These are phyloP conservation scores for Corythaixoides concolor DNA, from an alignment of 2,113 vertebrate species.

Conservation along the genomic window DNA sequence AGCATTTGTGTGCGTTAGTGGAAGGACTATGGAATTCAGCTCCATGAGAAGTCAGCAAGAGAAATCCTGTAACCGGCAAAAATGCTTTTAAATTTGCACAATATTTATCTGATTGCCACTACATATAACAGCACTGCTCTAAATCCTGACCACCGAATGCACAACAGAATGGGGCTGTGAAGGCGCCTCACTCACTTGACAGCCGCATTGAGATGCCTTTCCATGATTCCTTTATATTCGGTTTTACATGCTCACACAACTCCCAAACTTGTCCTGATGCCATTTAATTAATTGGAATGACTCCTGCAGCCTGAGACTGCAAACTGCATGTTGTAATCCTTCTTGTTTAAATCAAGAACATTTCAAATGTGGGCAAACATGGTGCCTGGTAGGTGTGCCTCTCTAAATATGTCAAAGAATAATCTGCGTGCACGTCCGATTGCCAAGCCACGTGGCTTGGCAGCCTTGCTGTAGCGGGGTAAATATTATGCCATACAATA, in stretches of 20 bases:
- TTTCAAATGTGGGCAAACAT: constrained; percentile 8
- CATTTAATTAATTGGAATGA: neutral
- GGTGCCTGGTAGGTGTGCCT: constrained; percentile 25
- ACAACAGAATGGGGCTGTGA: neutral
- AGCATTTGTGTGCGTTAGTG: neutral
- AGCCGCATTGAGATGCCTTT: neutral
- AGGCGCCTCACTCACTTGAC: neutral
- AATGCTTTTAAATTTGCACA: neutral
- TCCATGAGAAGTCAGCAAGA: neutral
- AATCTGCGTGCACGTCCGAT: fast-evolving
- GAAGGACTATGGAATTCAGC: neutral
- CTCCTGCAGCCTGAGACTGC: neutral
- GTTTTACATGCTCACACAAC: neutral
- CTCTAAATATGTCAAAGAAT: neutral
- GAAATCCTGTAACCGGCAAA: neutral
- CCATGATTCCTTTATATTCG: neutral
- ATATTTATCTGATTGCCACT: neutral
- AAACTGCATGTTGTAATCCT: neutral
- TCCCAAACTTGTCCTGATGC: neutral
- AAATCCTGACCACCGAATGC: neutral
- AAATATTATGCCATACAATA: neutral
- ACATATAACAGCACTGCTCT: neutral
- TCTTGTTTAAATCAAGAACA: neutral
- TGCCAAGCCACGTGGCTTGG: constrained; percentile 15
- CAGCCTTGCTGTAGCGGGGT: neutral